Evolutionary conservation across 2,888 invertebrate species (phyloP), one percentile per base, ranked within the genome.

Genomic region (Blastobasis lacticolella): DNA sequence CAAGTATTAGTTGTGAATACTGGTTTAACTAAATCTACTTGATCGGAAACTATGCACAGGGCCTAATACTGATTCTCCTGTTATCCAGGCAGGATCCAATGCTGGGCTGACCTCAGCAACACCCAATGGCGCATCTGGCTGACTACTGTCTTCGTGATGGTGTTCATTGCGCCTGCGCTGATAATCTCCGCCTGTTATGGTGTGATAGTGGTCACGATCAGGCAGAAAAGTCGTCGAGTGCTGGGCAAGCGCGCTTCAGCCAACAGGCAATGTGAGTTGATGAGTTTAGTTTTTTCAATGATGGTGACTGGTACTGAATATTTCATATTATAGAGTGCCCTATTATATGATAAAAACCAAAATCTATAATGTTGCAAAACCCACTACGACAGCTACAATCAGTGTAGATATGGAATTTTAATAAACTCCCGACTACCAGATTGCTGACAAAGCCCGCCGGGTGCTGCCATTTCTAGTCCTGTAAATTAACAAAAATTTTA

Each of bases 181-280:
- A 95, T 96, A 59, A 97, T 97, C 67, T 93, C 95, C 6, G 94
- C 94, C 4, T 97, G 97, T 75, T 97, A 97, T 79, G 93, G 94
- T 5, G 92, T 97, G 59, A 97, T 97, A 63, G 96, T 97, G 4
- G 90, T 93, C 76, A 97, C 97, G 37, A 97, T 97, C 69, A 95
- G 97, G 91, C 92, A 94, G 56, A 95, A 95, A 73, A 93, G 93
- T 62, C 90, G 91, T 55, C 78, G 92, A 48, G 91, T 90, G 2
- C 64, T 89, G 5, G 88, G 88, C 5, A 78, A 79, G 54, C 63
- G 80, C 8, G 75, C 78, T 0, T 79, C 82, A 0, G 78, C 82
- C 2, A 79, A 78, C 0, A 73, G 83, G 49, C 85, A 84, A 78
- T 85, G 88, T 88, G 57, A 75, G 77, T 74, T 23, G 23, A 23